Evolutionary conservation across 2,113 vertebrate species (phyloP), one percentile per base, ranked within the genome.

Genomic region (Tachysurus fulvidraco): DNA sequence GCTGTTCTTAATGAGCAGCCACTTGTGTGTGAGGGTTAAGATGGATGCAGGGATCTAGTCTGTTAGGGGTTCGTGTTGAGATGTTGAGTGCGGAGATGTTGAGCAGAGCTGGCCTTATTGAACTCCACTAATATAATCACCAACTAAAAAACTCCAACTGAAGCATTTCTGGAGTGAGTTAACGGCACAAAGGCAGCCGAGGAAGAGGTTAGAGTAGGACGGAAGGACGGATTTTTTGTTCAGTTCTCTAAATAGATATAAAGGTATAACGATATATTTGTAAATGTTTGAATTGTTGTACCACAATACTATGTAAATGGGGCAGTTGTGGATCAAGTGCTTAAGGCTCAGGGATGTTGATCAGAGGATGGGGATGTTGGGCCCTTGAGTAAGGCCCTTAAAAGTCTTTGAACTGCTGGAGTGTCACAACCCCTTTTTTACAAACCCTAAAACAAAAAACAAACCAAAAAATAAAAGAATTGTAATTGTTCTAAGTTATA

Each of bases 1-100:
- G 59, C 87, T 88, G 85, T 80, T 83, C 17, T 80, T 84, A 84
- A 90, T 84, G 67, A 84, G 60, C 71, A 54, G 67, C 85, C 71
- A 78, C 85, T 82, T 88, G 84, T 50, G 64, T 83, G 21, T 57
- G 77, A 89, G 88, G 78, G 83, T 14, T 83, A 83, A 86, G 57
- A 83, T 69, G 74, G 50, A 80, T 1, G 36, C 28, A 80, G 67
- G 55, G 54, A 14, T 71, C 44, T 55, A 52, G 60, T 79, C 76
- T 79, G 71, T 46, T 44, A 14, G 44, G 50, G n/a, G 83, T 67
- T 83, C 78, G 46, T 74, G 41, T 59, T 67, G 19, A 46, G 59
- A 44, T 19, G 60, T 84, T 36, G 36, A 36, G 36, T 36, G 50
- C 59, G 83, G 83, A 28, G 81, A 83, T 13, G 52, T 62, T 80